Evolutionary conservation across 2,888 invertebrate genomes (phyloP).

Genomic region (Willowsia nigromaculata): DNA sequence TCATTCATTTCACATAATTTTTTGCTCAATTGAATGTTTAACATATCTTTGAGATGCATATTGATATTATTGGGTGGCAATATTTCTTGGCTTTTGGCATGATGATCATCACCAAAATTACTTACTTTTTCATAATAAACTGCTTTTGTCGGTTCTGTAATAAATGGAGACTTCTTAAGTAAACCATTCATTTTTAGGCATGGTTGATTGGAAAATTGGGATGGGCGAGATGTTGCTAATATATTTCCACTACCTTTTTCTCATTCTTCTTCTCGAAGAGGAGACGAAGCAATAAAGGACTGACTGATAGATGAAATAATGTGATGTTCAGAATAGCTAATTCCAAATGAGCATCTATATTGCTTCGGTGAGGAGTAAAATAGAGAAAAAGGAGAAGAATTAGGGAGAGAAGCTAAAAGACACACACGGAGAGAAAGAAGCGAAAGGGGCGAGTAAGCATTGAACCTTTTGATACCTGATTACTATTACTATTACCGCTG

Average conservation of each 20-base stretch:
- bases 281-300: constrained; percentile 57
- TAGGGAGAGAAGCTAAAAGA: constrained; percentile 10
- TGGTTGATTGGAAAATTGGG: constrained; percentile 67
- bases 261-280: constrained; percentile 1
- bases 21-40: not conserved
- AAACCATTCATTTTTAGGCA: constrained; percentile 54
- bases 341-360: constrained; percentile 61
- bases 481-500: too few relatives aligned
- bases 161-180: constrained; percentile 21
- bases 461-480: constrained; percentile 65
- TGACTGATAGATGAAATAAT: constrained; percentile 68
- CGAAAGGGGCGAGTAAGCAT: constrained; percentile 46
- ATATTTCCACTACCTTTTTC: constrained; percentile 9
- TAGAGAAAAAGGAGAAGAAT: constrained; percentile 37
- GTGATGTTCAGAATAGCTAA: constrained; percentile 69
- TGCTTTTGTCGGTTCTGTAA: constrained; percentile 14
- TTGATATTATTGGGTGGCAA: constrained; percentile 1
- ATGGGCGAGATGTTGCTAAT: constrained; percentile 61
- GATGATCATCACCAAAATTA: not conserved
- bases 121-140: constrained; percentile 26
- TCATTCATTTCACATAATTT: constrained; percentile 7
- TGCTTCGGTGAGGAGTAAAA: constrained; percentile 47
- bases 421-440: not conserved
- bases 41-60: not conserved
- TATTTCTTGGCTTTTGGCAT: not conserved